phyloP scores from a whole-genome alignment of 1,140 invertebrate species.

The Araneus ventricosus region DNA sequence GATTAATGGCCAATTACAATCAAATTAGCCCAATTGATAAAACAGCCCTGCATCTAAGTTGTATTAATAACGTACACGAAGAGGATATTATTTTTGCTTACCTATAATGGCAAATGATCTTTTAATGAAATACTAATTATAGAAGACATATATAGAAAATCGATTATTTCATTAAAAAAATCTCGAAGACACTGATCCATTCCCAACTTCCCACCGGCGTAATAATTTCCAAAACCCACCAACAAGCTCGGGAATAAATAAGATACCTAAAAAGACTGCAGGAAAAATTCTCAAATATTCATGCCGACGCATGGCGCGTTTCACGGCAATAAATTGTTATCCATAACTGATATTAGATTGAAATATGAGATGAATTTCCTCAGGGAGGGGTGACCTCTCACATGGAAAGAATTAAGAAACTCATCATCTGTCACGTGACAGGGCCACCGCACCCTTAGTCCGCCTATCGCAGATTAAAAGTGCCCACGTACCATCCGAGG shows the following conservation, averaged over 20 bases:
- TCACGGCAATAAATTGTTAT: constrained; percentile 18
- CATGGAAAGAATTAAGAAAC: constrained; percentile 55
- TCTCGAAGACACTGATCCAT: too few species aligned
- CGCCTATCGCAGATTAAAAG: constrained; percentile 25
- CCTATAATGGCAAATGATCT: too few species aligned
- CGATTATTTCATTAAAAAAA: too few species aligned
- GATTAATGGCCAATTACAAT: too few species aligned
- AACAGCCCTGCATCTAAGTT: too few species aligned
- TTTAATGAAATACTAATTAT: too few species aligned
- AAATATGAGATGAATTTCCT: constrained; percentile 58
- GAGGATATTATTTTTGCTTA: too few species aligned
- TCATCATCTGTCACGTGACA: constrained; percentile 54
- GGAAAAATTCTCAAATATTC: constrained; percentile 30
- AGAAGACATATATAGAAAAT: too few species aligned
- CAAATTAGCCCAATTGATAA: too few species aligned
- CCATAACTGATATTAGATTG: constrained; percentile 57
- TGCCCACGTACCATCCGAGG: constrained; percentile 23
- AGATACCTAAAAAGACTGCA: not conserved
- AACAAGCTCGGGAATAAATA: not conserved
- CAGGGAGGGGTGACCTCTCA: constrained; percentile 33
- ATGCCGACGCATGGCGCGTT: not conserved
- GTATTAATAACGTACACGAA: too few species aligned
- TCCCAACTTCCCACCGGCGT: too few species aligned
- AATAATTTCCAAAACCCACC: not conserved
- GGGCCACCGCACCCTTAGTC: constrained; percentile 34